Percentiles rank a stretch among this genome's conserved stretches.
phyloP scores from a whole-genome alignment of 2,888 invertebrate species.

The Tricholauxania praeusta region DNA sequence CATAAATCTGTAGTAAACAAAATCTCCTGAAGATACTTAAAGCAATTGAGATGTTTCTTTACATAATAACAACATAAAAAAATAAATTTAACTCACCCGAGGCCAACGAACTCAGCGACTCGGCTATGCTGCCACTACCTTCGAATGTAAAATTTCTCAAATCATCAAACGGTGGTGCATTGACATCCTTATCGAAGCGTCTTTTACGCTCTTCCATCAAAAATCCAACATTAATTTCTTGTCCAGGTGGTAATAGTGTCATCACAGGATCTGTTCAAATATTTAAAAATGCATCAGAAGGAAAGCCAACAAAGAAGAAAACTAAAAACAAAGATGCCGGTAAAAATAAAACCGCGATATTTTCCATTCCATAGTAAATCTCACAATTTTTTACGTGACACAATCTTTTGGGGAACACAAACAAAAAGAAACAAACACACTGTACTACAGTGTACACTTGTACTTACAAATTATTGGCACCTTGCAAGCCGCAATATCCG shows the following conservation, averaged over 20 bases:
- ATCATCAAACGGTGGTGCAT: conserved; percentile 98
- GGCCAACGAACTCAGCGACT: conserved; percentile 94
- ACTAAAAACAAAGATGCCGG: conserved; percentile 6
- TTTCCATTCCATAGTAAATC: conserved; percentile 11
- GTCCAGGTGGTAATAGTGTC: conserved; percentile 68
- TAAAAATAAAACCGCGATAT: conserved; percentile 17
- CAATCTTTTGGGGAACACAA: neutral
- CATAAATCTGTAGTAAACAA: no score
- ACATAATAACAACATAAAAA: neutral
- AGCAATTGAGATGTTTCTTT: no score
- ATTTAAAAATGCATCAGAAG: conserved; percentile 24
- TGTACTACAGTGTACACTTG: conserved; percentile 4
- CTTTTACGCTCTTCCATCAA: conserved; percentile 97
- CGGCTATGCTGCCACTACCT: conserved; percentile 97
- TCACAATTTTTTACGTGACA: conserved; percentile 27
- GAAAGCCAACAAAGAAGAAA: conserved; percentile 14
- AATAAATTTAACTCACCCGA: conserved; percentile 75
- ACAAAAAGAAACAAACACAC: neutral
- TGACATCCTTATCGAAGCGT: conserved; percentile 95
- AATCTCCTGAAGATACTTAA: no score
- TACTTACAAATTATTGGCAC: conserved; percentile 70
- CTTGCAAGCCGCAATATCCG: conserved; percentile 85
- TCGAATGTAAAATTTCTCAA: conserved; percentile 99
- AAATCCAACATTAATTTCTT: conserved; percentile 91
- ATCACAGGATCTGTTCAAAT: conserved; percentile 73